phyloP scores from a whole-genome alignment of 2,113 vertebrate genomes.

The Turdus rufiventris region DNA sequence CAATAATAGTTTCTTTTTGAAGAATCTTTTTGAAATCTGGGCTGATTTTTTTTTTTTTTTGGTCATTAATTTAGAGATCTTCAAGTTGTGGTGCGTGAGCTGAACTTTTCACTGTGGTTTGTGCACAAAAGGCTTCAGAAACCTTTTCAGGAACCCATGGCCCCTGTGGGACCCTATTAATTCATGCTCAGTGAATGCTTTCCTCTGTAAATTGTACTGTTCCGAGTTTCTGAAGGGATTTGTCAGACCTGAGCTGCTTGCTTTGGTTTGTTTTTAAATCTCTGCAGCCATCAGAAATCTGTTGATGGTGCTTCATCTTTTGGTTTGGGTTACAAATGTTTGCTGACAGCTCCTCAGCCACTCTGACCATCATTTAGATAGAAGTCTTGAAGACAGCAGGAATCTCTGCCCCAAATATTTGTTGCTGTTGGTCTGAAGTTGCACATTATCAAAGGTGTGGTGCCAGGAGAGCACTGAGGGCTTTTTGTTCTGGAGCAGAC shows the following conservation, averaged over 20 bases:
- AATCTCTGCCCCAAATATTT: background rate
- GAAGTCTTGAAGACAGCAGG: background rate
- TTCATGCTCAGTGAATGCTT: background rate
- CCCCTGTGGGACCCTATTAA: background rate
- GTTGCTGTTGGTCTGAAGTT: background rate
- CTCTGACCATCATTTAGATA: background rate
- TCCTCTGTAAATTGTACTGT: background rate
- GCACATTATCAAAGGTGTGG: background rate
- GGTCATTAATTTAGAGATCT: background rate
- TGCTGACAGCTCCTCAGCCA: background rate
- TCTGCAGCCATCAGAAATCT: background rate
- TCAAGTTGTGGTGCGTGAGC: background rate
- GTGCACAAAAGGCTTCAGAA: background rate
- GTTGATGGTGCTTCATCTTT: background rate
- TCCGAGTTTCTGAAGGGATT: background rate
- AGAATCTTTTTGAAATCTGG: background rate
- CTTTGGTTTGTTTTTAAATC: background rate
- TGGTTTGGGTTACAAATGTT: background rate
- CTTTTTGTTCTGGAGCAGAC: background rate
- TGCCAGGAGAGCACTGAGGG: background rate
- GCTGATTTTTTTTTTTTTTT: background rate
- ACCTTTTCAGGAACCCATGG: background rate
- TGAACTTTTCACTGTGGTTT: background rate
- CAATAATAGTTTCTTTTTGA: background rate
- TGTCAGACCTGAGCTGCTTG: background rate